Evolutionary conservation across 2,888 invertebrate species (phyloP).

Genomic region (Euzophera pinguis): DNA sequence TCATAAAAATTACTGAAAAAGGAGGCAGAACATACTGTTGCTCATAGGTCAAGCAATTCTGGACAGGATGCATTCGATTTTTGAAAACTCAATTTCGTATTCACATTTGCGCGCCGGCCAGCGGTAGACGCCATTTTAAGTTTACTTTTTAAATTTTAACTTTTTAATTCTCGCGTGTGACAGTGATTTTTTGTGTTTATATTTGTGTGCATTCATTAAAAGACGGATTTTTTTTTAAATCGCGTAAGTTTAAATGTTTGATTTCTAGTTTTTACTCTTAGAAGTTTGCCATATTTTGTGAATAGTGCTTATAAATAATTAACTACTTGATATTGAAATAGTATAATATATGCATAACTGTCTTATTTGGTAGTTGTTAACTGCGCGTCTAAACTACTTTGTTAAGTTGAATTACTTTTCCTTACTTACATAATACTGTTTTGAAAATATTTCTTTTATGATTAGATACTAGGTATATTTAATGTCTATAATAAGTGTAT

Average conservation of each 20-base stretch:
- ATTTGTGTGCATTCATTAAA: background rate
- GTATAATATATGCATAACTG: too few relatives aligned
- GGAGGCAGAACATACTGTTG: constrained; percentile 31
- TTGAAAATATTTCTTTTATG: too few relatives aligned
- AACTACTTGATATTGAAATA: too few relatives aligned
- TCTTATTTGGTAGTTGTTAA: too few relatives aligned
- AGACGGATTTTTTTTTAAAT: background rate
- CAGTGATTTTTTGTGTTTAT: constrained; percentile 14
- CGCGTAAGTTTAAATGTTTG: background rate
- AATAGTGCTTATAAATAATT: too few relatives aligned
- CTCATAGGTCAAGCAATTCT: constrained; percentile 34
- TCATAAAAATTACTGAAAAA: constrained; percentile 18
- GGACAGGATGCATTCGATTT: constrained; percentile 51
- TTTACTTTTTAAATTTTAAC: constrained; percentile 28
- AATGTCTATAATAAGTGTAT: too few relatives aligned
- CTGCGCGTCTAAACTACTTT: too few relatives aligned
- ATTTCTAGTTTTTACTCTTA: too few relatives aligned
- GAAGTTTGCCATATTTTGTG: too few relatives aligned
- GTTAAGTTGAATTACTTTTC: too few relatives aligned
- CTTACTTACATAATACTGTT: too few relatives aligned
- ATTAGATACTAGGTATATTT: too few relatives aligned
- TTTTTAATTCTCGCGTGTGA: constrained; percentile 22
- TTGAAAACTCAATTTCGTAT: constrained; percentile 67
- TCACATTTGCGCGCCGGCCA: constrained; percentile 54
- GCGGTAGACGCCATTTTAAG: constrained; percentile 50